Evolutionary conservation across 2,113 vertebrate genomes (phyloP).

Genomic region (Lasiurus cinereus): DNA sequence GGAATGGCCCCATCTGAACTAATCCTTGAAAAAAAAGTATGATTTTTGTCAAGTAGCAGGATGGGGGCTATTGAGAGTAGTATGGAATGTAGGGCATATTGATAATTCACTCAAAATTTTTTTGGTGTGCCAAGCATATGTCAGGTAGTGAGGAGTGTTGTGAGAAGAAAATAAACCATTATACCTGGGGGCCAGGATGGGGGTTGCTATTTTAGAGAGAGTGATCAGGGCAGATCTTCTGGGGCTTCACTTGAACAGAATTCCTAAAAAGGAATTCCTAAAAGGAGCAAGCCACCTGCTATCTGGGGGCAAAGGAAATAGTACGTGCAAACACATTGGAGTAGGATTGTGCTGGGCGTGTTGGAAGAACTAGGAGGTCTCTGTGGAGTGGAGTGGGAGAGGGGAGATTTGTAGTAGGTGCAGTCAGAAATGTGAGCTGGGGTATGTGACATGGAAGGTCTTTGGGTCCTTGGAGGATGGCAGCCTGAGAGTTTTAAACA

Average conservation of each 20-base stretch:
- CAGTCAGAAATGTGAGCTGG: not conserved
- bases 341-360: not conserved
- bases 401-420: not conserved
- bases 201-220: not conserved
- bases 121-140: not conserved
- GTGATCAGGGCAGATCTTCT: not conserved
- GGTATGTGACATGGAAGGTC: not conserved
- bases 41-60: not conserved
- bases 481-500: not conserved
- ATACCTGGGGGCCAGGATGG: not conserved
- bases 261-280: not conserved
- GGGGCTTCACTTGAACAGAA: conserved; percentile 9
- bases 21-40: not conserved
- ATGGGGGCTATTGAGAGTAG: not conserved
- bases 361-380: not conserved
- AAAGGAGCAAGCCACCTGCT: not conserved
- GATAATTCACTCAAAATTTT: not conserved
- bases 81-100: not conserved
- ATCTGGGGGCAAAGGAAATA: not conserved
- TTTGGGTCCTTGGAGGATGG: not conserved
- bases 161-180: not conserved
- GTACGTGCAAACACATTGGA: too few relatives aligned
- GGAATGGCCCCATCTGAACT: not conserved
- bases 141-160: not conserved
- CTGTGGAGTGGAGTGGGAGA: not conserved